A percentile compares a stretch with the other conserved stretches of the same genome.
Conservation (phyloP, 1,140 invertebrate species). For the Diabrotica virgifera region DNA sequence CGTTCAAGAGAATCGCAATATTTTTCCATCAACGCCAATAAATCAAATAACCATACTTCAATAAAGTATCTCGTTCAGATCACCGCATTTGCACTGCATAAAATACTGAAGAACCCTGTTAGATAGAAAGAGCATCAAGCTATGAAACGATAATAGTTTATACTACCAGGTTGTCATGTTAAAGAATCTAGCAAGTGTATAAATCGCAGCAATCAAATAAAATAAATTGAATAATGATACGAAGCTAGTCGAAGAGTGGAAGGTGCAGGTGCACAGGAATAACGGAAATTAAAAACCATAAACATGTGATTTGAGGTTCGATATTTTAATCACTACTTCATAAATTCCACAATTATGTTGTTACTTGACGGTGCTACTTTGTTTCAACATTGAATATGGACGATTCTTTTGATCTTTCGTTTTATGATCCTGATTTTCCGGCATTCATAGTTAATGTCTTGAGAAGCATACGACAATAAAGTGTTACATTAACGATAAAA, state of each 20-base stretch:
- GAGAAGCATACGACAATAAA: too few species aligned
- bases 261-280: conserved; percentile 13
- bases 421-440: too few species aligned
- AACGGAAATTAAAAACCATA: conserved; percentile 19
- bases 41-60: too few species aligned
- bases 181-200: conserved; percentile 9
- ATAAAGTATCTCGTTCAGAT: too few species aligned
- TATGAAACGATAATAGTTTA: conserved; percentile 12
- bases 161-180: conserved; percentile 12
- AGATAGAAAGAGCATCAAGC: background rate
- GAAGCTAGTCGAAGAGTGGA: conserved; percentile 4
- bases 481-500: too few species aligned
- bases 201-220: conserved; percentile 13
- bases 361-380: background rate
- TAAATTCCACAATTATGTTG: conserved; percentile 5
- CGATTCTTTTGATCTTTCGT: too few species aligned
- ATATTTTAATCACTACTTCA: conserved; percentile 4
- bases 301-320: conserved; percentile 12
- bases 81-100: conserved; percentile 8
- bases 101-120: background rate
- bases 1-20: too few species aligned
- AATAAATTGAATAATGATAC: conserved; percentile 19
- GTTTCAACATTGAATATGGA: too few species aligned
- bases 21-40: too few species aligned
- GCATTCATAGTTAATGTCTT: too few species aligned